These are phyloP conservation scores for Sarcophilus harrisii DNA, from an alignment of 2,797 vertebrate species.

Conservation along the genomic window DNA sequence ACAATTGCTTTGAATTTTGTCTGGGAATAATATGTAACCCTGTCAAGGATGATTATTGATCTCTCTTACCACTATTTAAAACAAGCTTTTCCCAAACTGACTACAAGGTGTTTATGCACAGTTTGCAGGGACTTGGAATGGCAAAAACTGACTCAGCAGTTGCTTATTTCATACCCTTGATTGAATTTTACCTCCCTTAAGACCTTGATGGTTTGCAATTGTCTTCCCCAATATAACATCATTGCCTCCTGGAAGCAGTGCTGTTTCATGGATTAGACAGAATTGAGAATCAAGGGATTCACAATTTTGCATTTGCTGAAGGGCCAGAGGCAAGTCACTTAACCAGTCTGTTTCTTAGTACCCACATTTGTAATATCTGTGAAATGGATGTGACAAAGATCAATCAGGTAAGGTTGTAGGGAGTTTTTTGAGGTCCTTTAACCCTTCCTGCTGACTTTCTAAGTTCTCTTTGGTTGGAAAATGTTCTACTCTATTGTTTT, in stretches of 20 bases:
- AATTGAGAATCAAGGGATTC: background rate
- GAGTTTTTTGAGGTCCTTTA: slow-evolving; percentile 10
- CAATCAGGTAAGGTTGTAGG: slow-evolving; percentile 17
- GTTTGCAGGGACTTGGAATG: background rate
- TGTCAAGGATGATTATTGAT: background rate
- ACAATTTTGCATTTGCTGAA: slow-evolving; percentile 33
- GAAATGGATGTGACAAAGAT: background rate
- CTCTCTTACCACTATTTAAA: background rate
- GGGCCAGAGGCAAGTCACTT: slow-evolving; percentile 50
- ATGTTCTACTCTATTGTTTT: too few relatives aligned
- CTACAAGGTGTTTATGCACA: background rate
- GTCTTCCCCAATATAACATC: background rate
- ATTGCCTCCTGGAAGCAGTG: slow-evolving; percentile 58
- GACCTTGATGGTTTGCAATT: background rate
- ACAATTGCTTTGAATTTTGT: background rate
- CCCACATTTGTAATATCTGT: slow-evolving; percentile 32
- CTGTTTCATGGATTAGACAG: background rate
- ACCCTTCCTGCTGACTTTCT: too few relatives aligned
- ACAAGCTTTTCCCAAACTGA: background rate
- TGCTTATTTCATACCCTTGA: background rate
- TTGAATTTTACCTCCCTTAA: background rate
- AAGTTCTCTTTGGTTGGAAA: too few relatives aligned
- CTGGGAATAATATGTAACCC: background rate
- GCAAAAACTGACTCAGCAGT: background rate
- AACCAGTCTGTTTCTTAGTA: slow-evolving; percentile 27